A percentile compares a stretch with the other conserved stretches of the same genome.
Conservation (phyloP, 2,888 invertebrate species). For the Conchocele bisecta region DNA sequence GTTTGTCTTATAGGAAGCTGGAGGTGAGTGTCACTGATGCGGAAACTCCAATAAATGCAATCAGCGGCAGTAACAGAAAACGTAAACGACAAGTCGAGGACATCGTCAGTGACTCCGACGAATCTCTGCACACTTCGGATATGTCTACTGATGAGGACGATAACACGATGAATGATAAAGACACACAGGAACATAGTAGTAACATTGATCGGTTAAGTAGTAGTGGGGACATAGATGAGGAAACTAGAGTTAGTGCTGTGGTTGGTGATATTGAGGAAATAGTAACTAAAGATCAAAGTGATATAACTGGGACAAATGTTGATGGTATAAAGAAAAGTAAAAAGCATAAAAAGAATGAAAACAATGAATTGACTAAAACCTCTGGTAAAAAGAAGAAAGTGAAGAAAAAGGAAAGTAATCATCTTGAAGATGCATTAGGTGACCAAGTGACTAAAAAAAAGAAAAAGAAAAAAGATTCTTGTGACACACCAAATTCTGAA, state of each 20-base stretch:
- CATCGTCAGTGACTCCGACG: constrained; percentile 55
- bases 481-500: background rate
- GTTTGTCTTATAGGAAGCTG: no score
- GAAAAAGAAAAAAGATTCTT: background rate
- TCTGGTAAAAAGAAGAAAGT: background rate
- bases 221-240: background rate
- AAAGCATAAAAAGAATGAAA: background rate
- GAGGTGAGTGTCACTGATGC: background rate
- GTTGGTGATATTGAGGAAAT: no score
- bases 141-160: constrained; percentile 76
- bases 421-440: background rate
- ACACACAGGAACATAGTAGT: background rate
- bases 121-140: constrained; percentile 74
- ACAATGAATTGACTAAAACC: background rate
- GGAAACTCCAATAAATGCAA: constrained; percentile 62
- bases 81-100: constrained; percentile 44
- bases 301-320: background rate
- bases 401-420: background rate
- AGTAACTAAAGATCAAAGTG: no score
- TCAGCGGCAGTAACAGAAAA: constrained; percentile 67
- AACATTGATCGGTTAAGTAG: background rate
- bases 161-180: background rate
- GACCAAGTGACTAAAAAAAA: background rate
- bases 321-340: background rate
- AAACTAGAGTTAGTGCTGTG: background rate